phyloP scores from a whole-genome alignment of 2,113 vertebrate genomes.

The Campylomormyrus tamandua region DNA sequence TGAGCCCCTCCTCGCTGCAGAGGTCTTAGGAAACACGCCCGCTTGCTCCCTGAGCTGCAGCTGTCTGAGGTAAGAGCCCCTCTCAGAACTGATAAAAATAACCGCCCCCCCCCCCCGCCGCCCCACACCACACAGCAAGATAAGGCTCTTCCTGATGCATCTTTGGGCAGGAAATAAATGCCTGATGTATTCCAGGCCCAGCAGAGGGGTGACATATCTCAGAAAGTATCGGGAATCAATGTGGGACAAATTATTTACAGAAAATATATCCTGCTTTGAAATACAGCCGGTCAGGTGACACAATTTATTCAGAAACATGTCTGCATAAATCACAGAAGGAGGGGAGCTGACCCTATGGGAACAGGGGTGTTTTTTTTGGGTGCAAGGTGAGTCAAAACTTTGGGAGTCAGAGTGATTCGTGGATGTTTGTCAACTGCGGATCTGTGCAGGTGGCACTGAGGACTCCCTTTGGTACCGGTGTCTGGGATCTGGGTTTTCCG shows the following conservation, averaged over 20 bases:
- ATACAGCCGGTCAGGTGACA: slow-evolving; percentile 57
- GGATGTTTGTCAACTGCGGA: neutral
- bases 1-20: neutral
- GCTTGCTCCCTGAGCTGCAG: slow-evolving; percentile 6
- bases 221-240: slow-evolving; percentile 68
- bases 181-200: slow-evolving; percentile 58
- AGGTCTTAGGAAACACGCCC: neutral
- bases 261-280: slow-evolving; percentile 67
- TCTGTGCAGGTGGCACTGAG: neutral
- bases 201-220: slow-evolving; percentile 64
- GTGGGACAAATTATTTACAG: slow-evolving; percentile 70
- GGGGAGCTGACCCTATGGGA: slow-evolving; percentile 50
- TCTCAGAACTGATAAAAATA: slow-evolving; percentile 49
- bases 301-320: slow-evolving; percentile 64
- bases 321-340: slow-evolving; percentile 58
- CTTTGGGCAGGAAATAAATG: slow-evolving; percentile 61
- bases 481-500: slow-evolving; percentile 36
- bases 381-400: slow-evolving; percentile 5
- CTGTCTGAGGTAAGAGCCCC: slow-evolving; percentile 41
- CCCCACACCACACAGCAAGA: slow-evolving; percentile 60
- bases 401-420: slow-evolving; percentile 32
- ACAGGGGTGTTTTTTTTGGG: slow-evolving; percentile 26
- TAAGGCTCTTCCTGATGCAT: slow-evolving; percentile 65
- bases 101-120: neutral
- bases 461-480: slow-evolving; percentile 29